phyloP scores from a whole-genome alignment of 1,140 invertebrate genomes.

The Lepidurus couesii region DNA sequence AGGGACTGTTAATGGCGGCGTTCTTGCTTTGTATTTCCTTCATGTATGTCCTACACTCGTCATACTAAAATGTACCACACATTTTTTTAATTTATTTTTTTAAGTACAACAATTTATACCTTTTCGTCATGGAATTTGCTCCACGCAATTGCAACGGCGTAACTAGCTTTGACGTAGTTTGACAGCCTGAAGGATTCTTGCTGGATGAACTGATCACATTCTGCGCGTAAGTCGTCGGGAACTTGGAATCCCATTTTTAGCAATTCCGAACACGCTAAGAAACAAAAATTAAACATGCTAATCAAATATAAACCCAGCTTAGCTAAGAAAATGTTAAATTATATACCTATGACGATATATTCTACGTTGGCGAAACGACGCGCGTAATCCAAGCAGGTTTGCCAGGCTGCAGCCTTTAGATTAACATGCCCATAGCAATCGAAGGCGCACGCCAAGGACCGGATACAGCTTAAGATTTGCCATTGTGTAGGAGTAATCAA shows the following conservation, averaged over 20 bases:
- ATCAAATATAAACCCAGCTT: too few relatives aligned
- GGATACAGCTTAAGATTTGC: constrained; percentile 1
- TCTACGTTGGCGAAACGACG: background rate
- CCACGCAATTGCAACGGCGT: background rate
- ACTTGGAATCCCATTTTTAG: background rate
- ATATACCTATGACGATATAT: background rate
- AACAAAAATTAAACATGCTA: background rate
- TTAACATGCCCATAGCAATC: background rate
- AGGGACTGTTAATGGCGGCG: background rate
- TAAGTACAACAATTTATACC: background rate
- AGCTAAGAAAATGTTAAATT: background rate
- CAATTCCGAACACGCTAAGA: background rate
- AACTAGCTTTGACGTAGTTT: background rate
- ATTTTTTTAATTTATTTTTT: too few relatives aligned
- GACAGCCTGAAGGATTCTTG: background rate
- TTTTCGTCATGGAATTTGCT: background rate
- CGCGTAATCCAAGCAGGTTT: background rate
- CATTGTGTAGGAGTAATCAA: background rate
- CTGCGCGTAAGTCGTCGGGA: background rate
- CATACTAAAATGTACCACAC: background rate
- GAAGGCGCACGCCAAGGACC: background rate
- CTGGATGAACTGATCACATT: background rate
- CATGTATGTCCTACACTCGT: background rate
- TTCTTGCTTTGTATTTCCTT: background rate
- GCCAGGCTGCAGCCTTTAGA: background rate